Conservation (phyloP, 2,113 vertebrate genomes). For the Aythya baeri region DNA sequence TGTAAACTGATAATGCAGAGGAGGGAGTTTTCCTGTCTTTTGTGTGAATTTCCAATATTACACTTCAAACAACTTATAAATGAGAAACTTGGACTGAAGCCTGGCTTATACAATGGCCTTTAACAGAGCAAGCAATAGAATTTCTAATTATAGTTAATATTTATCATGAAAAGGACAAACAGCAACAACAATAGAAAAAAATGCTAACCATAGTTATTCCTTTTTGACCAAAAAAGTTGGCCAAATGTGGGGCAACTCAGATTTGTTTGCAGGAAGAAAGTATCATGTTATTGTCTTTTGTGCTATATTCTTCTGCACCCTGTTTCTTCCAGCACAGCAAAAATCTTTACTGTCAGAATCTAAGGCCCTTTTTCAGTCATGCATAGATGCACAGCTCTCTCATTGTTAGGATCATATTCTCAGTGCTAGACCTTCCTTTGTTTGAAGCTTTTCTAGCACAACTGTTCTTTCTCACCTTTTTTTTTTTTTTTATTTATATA, state of each 20-base stretch:
- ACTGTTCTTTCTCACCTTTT: neutral
- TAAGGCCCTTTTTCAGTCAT: neutral
- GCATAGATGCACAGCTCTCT: neutral
- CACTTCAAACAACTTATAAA: neutral
- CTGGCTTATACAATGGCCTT: neutral
- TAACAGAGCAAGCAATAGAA: neutral
- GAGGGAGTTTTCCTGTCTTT: neutral
- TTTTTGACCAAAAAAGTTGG: neutral
- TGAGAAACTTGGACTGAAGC: neutral
- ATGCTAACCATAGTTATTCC: neutral
- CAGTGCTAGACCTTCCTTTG: neutral
- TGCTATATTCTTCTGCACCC: neutral
- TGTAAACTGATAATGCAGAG: accelerated
- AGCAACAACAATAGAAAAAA: neutral
- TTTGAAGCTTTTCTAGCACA: neutral
- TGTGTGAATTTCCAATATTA: neutral
- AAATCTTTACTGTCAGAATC: neutral
- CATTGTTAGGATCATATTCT: neutral
- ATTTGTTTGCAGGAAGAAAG: neutral
- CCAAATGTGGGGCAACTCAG: neutral
- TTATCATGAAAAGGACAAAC: neutral
- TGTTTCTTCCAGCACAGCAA: neutral
- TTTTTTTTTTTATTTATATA: no score
- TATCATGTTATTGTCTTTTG: neutral
- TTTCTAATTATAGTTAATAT: neutral